Percentiles rank a stretch among this genome's conserved stretches.
These are phyloP conservation scores for Drosophila paulistorum DNA, from an alignment of 1,140 invertebrate species.

Conservation along the genomic window DNA sequence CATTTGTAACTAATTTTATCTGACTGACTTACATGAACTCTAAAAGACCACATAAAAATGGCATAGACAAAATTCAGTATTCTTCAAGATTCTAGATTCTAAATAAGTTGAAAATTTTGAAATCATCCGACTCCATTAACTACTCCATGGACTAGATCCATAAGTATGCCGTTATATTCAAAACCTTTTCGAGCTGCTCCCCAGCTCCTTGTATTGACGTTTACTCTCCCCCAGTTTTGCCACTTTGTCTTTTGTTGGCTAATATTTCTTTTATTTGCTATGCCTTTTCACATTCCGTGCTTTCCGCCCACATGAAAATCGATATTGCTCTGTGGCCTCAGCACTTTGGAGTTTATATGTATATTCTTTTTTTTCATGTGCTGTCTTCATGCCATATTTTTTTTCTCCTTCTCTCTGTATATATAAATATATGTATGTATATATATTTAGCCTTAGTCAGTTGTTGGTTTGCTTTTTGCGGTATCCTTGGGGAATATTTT, in stretches of 20 bases:
- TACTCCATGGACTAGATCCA: neutral
- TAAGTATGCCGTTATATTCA: neutral
- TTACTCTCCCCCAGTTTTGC: constrained; percentile 11
- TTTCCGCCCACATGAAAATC: constrained; percentile 66
- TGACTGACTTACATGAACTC: too few relatives aligned
- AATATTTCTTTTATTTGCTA: constrained; percentile 77
- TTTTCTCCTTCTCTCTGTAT: constrained; percentile 6
- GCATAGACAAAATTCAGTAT: too few relatives aligned
- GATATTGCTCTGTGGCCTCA: constrained; percentile 65
- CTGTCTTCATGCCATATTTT: constrained; percentile 27
- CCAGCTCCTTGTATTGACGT: constrained; percentile 3
- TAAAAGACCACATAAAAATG: too few relatives aligned
- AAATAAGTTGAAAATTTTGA: too few relatives aligned
- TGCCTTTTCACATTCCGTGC: constrained; percentile 50
- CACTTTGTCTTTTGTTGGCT: constrained; percentile 79
- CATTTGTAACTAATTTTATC: too few relatives aligned
- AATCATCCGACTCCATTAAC: too few relatives aligned
- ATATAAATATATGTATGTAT: constrained; percentile 11
- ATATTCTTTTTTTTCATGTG: constrained; percentile 25
- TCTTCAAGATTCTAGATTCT: too few relatives aligned
- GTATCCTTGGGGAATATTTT: constrained; percentile 81
- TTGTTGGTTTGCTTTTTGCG: constrained; percentile 70
- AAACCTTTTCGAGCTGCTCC: neutral
- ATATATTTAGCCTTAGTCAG: constrained; percentile 52
- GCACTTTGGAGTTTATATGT: constrained; percentile 41